Evolutionary conservation across 2,888 invertebrate genomes (phyloP), one percentile per base, ranked within the genome.

Genomic region (Brachypalpus laphriformis): DNA sequence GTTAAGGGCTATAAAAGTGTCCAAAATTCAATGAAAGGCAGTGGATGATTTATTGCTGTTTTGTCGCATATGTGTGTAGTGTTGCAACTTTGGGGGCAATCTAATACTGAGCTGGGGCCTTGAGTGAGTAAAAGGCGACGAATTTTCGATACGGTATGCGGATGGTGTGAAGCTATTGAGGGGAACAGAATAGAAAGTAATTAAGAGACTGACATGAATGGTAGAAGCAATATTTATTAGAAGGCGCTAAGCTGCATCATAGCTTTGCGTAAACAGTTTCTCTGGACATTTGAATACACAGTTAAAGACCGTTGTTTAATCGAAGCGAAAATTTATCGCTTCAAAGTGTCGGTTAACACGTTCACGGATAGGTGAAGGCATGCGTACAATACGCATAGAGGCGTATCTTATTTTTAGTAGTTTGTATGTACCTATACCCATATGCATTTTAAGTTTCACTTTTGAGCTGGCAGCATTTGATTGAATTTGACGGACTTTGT

Each of bases 1-100:
- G 68, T 56, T 22, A 42, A 25, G 9, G 37, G 22, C 72, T 45
- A 68, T 81, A 56, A 74, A 81, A 74, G 56, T 47, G 51, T 37
- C 61, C 11, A 56, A 71, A 61, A 28, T n/a, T 40, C 9, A 45
- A 51, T 71, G 18, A 28, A 45, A 28, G 40, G 42, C 31, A n/a
- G 16, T 16, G 31, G 31, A 40, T 66, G 65, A 72, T 66, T 80
- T 72, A 66, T 61, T 4, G 34, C 6, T 3, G n/a, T 11, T 16
- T 42, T 42, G n/a, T 6, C 22, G 59, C 37, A 42, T 49, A 11
- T 9, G n/a, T n/a, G 6, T 14, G 20, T n/a, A 16, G 47, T 49
- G 25, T n/a, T n/a, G 49, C 22, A 49, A 49, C 22, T 22, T 47
- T 11, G n/a, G 3, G n/a, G 22, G 9, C 47, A 25, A n/a, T 2